Evolutionary conservation across 2,797 vertebrate genomes (phyloP).

Genomic region (Cichlasoma orientale): DNA sequence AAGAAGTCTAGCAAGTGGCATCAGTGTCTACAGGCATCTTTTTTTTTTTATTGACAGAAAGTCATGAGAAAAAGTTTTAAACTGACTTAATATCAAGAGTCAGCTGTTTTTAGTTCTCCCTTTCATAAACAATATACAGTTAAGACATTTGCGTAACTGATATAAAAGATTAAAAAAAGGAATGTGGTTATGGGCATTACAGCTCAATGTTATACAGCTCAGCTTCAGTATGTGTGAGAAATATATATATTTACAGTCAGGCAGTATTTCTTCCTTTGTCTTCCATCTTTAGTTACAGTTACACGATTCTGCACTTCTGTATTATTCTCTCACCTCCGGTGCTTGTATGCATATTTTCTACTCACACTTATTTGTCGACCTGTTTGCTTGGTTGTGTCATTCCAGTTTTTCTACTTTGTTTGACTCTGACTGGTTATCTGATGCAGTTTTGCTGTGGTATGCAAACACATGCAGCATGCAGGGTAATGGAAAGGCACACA

Average conservation of each 20-base stretch:
- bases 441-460: conserved; percentile 34
- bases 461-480: conserved; percentile 29
- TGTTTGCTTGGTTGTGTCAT: not conserved
- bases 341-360: not conserved
- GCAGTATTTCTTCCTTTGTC: conserved; percentile 2
- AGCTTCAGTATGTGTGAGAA: not conserved
- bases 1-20: not conserved
- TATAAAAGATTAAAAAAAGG: not conserved
- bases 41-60: not conserved
- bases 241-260: not conserved
- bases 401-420: conserved; percentile 58
- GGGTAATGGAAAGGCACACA: not conserved
- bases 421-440: conserved; percentile 43
- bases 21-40: not conserved
- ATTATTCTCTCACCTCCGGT: not conserved
- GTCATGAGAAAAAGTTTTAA: not conserved
- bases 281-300: not conserved
- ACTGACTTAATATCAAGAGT: not conserved
- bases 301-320: not conserved
- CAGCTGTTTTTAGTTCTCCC: not conserved
- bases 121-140: not conserved
- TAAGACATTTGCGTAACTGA: not conserved
- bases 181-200: not conserved
- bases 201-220: not conserved
- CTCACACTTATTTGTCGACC: not conserved